Evolutionary conservation across 1,140 invertebrate genomes (phyloP), one percentile per base, ranked within the genome.

Genomic region (Drosophila mayri): DNA sequence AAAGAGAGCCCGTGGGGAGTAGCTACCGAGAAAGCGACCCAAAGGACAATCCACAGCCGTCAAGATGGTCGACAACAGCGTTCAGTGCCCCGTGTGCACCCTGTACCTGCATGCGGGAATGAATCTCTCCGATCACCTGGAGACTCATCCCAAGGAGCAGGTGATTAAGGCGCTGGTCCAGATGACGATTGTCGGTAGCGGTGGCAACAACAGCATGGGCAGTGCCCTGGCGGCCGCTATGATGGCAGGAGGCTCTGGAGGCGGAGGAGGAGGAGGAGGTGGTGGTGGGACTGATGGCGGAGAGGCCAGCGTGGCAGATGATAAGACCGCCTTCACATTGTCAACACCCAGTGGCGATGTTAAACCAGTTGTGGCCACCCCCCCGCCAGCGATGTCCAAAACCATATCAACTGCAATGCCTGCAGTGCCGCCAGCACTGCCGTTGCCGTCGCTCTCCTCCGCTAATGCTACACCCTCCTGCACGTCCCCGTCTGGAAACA

Each of bases 71-170:
- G 93, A 94, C 60, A 93, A 94, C 57, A 93, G 93, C 65, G 93
- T 94, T 73, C 94, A 94, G 85, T 97, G 96, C 93, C 97, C 97
- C 28, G 96, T 97, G 49, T 97, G 96, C 93, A 97, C 96, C 22
- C 93, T 97, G 44, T 97, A 95, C 91, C 93, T 97, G 50, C 95
- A 96, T 71, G 96, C 96, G 93, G 96, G 96, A 35, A 97, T 97
- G 93, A 95, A 95, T 59, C 93, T 97, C 65, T 95, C 96, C 81
- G 94, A 94, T 68, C 96, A 97, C 93, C 94, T 97, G 88, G 95
- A 96, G 83, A 97, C 96, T 9, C 96, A 97, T 94, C 96, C 97
- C 25, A 97, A 97, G 91, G 96, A 97, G 85, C 96, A 97, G 92
- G 96, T 97, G 30, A 97, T 97, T 73, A 96, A 96, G 86, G 97